These are phyloP conservation scores for Colaptes auratus DNA, from an alignment of 2,113 vertebrate genomes.

Conservation along the genomic window DNA sequence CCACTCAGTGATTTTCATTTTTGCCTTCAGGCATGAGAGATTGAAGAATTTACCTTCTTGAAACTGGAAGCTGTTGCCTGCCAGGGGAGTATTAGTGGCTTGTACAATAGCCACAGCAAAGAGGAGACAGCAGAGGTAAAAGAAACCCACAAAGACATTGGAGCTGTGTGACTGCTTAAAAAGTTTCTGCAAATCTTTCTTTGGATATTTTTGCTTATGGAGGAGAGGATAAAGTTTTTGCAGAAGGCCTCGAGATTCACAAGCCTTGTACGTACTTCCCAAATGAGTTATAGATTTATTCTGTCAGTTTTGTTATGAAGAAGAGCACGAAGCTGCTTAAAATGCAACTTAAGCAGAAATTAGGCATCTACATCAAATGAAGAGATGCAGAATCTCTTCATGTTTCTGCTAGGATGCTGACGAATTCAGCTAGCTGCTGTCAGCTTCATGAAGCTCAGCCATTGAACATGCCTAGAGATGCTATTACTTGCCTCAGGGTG, in stretches of 20 bases:
- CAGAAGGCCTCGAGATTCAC: neutral
- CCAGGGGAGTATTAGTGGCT: neutral
- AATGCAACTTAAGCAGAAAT: conserved; percentile 26
- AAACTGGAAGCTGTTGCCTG: conserved; percentile 25
- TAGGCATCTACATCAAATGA: neutral
- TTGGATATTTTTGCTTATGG: neutral
- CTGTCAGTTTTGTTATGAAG: neutral
- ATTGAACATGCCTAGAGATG: neutral
- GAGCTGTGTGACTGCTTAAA: neutral
- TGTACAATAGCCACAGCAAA: neutral
- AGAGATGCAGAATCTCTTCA: neutral
- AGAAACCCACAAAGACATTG: neutral
- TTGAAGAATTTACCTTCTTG: conserved; percentile 50
- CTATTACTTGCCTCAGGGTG: neutral
- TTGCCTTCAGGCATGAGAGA: conserved; percentile 54
- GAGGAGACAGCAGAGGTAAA: neutral
- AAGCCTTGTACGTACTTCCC: neutral
- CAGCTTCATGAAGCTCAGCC: neutral
- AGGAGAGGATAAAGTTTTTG: rapidly evolving
- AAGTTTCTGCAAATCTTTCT: neutral
- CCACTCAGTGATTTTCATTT: conserved; percentile 45
- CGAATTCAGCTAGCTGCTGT: neutral
- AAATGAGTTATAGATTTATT: neutral
- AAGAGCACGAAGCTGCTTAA: neutral
- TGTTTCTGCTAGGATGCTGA: neutral